These are phyloP conservation scores for Zygothrica quintamaculata DNA, from an alignment of 2,888 invertebrate species.

Conservation along the genomic window DNA sequence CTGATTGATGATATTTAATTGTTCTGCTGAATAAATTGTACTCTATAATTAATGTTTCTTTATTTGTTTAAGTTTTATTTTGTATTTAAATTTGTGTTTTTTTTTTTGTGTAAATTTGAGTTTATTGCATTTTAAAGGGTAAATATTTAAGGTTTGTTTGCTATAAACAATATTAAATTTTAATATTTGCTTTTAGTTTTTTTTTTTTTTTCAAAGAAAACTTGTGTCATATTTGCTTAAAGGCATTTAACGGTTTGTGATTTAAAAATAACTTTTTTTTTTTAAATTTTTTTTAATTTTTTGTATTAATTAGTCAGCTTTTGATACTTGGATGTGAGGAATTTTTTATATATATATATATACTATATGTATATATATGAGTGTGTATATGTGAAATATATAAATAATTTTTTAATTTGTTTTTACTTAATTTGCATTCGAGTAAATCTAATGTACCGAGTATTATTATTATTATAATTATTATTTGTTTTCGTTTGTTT, in stretches of 20 bases:
- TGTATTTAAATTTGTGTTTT: slow-evolving; percentile 9
- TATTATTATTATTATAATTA: slow-evolving; percentile 6
- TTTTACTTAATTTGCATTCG: slow-evolving; percentile 29
- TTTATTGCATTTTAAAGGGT: not conserved
- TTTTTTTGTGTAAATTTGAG: slow-evolving; percentile 44
- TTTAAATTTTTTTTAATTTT: slow-evolving; percentile 2
- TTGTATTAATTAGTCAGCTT: slow-evolving; percentile 67
- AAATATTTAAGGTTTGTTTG: too few species aligned
- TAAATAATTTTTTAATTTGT: slow-evolving; percentile 25
- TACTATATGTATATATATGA: too few species aligned
- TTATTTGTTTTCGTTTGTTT: slow-evolving; percentile 18
- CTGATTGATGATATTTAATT: slow-evolving; percentile 43
- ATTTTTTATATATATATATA: too few species aligned
- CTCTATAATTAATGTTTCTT: slow-evolving; percentile 6
- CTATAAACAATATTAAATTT: too few species aligned
- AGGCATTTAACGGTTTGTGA: slow-evolving; percentile 22
- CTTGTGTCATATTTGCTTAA: slow-evolving; percentile 42
- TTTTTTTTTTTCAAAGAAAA: too few species aligned
- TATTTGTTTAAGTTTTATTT: slow-evolving; percentile 17
- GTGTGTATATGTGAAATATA: slow-evolving; percentile 22
- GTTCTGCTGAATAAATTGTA: slow-evolving; percentile 40
- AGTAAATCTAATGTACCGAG: slow-evolving; percentile 15
- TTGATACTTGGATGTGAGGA: slow-evolving; percentile 84
- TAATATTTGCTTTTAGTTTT: not conserved
- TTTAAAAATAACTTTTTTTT: slow-evolving; percentile 42